These are phyloP conservation scores for Colostygia pectinataria DNA, from an alignment of 2,888 invertebrate species.

Conservation along the genomic window DNA sequence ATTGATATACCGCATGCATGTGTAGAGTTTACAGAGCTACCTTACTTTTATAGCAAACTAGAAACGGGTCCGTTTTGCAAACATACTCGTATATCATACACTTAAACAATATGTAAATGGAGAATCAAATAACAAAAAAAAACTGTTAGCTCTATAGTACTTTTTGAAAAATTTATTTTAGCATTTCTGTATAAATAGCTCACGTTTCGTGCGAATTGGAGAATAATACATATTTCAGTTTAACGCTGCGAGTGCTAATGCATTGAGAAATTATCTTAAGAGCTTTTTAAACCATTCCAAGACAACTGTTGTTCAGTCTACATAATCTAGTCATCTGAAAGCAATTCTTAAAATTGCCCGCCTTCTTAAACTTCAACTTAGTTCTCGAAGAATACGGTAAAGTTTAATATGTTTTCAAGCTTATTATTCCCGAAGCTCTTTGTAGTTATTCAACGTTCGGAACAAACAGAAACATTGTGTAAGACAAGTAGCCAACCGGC, in stretches of 20 bases:
- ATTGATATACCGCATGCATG: neutral
- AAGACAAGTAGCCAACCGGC: constrained; percentile 31
- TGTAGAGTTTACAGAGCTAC: neutral
- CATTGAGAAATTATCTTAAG: neutral
- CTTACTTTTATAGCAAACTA: neutral
- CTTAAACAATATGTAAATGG: no score
- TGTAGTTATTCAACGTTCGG: constrained; percentile 31
- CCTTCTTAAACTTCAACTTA: constrained; percentile 20
- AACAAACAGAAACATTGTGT: constrained; percentile 31
- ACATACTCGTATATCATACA: no score
- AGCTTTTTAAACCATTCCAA: neutral
- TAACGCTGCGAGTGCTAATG: neutral
- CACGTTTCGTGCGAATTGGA: no score
- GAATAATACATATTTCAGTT: neutral
- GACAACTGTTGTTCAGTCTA: constrained; percentile 10
- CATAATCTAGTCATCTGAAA: constrained; percentile 14
- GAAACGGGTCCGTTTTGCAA: no score
- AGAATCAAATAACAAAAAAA: no score
- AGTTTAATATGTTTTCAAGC: constrained; percentile 29
- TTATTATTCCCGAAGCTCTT: constrained; percentile 29
- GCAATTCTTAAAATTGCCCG: constrained; percentile 21
- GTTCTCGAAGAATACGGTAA: constrained; percentile 19
- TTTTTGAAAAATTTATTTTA: no score
- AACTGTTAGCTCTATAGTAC: no score
- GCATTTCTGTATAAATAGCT: no score